phyloP scores from a whole-genome alignment of 2,888 invertebrate genomes.

The Papilio gigon region DNA sequence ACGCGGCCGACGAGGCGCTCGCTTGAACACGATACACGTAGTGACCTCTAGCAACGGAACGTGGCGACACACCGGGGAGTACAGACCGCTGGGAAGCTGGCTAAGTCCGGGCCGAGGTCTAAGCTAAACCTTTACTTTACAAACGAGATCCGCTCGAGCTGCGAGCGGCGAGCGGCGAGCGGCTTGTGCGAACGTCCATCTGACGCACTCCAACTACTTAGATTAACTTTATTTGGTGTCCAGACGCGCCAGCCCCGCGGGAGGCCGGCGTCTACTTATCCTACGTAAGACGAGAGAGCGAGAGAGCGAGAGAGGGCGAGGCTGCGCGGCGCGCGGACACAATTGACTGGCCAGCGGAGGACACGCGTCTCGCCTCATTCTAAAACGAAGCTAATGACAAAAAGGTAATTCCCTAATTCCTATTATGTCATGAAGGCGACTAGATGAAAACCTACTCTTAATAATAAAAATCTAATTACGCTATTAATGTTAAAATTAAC shows the following conservation, averaged over 20 bases:
- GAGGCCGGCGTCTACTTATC: conserved; percentile 63
- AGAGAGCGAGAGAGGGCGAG: conserved; percentile 51
- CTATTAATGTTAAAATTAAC: conserved; percentile 81
- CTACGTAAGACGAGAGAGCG: conserved; percentile 60
- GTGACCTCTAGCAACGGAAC: conserved; percentile 70
- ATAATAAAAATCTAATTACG: conserved; percentile 80
- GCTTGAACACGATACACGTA: conserved; percentile 69
- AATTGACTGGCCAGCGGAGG: conserved; percentile 70
- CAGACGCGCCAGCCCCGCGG: conserved; percentile 75
- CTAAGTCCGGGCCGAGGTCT: conserved; percentile 77
- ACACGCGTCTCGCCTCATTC: conserved; percentile 64
- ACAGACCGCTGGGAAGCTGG: conserved; percentile 80
- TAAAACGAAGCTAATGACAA: conserved; percentile 76
- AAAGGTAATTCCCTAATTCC: conserved; percentile 79
- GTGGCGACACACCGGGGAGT: conserved; percentile 66
- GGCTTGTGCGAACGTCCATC: conserved; percentile 57
- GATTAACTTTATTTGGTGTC: conserved; percentile 73
- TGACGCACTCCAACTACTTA: conserved; percentile 44
- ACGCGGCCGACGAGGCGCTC: conserved; percentile 42
- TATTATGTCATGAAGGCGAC: conserved; percentile 81
- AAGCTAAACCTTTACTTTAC: conserved; percentile 67
- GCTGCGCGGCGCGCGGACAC: conserved; percentile 56
- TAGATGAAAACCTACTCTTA: conserved; percentile 82
- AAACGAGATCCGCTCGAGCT: conserved; percentile 44
- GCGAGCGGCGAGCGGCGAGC: conserved; percentile 41